These are phyloP conservation scores for Orchesella flavescens DNA, from an alignment of 2,888 invertebrate genomes.

Conservation along the genomic window DNA sequence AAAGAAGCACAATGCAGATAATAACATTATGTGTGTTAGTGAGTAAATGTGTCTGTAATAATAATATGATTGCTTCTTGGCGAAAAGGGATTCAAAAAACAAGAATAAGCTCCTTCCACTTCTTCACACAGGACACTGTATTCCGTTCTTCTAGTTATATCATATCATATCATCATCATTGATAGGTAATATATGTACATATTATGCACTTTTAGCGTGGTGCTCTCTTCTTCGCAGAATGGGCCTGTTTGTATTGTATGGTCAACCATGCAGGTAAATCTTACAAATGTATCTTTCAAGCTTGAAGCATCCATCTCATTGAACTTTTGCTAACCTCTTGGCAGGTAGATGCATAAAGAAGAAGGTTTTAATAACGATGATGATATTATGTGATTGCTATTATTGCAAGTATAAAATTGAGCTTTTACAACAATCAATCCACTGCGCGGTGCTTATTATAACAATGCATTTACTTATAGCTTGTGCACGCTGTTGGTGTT, in stretches of 20 bases:
- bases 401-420: neutral
- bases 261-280: conserved; percentile 27
- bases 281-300: conserved; percentile 26
- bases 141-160: conserved; percentile 39
- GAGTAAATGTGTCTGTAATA: conserved; percentile 48
- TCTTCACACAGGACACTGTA: conserved; percentile 23
- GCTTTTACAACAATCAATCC: neutral
- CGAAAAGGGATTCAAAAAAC: neutral
- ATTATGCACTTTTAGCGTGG: neutral
- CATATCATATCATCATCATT: conserved; percentile 20
- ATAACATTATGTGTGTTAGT: conserved; percentile 44
- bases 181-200: conserved; percentile 14
- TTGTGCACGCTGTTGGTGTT: neutral
- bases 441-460: neutral
- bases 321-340: conserved; percentile 28
- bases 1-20: conserved; percentile 18
- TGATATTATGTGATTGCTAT: too few relatives aligned
- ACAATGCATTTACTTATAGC: neutral
- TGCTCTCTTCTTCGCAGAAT: too few relatives aligned
- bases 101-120: neutral
- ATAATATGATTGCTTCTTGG: conserved; percentile 23
- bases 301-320: conserved; percentile 26
- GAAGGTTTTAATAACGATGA: too few relatives aligned
- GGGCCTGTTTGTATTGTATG: neutral
- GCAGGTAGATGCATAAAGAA: neutral